phyloP scores from a whole-genome alignment of 1,140 invertebrate species.

The Bombyx mori region ASM3026992v2 NC_085110.1:9643001-9643500 shows the following conservation, averaged over 20 bases:
- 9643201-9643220: slow-evolving; percentile 30
- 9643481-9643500: slow-evolving; percentile 25
- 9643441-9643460: slow-evolving; percentile 22
- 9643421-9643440: slow-evolving; percentile 39
- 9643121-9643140: slow-evolving; percentile 26
- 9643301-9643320: slow-evolving; percentile 25
- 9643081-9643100: slow-evolving; percentile 19
- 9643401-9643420: slow-evolving; percentile 44
- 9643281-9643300: slow-evolving; percentile 45
- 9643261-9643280: slow-evolving; percentile 27
- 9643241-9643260: slow-evolving; percentile 34
- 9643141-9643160: slow-evolving; percentile 30
- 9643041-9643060: slow-evolving; percentile 26
- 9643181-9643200: slow-evolving; percentile 25
- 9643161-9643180: slow-evolving; percentile 40
- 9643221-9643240: slow-evolving; percentile 10
- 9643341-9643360: slow-evolving; percentile 35
- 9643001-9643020: slow-evolving; percentile 40
- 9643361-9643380: slow-evolving; percentile 23
- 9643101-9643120: slow-evolving; percentile 37
- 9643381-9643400: slow-evolving; percentile 19
- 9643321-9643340: slow-evolving; percentile 23
- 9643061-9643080: slow-evolving; percentile 32
- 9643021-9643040: slow-evolving; percentile 39
- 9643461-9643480: slow-evolving; percentile 39